A percentile compares a stretch with the other conserved stretches of the same genome.
Evolutionary conservation across 1,140 invertebrate species (phyloP).

Genomic region (Heliconius himera): DNA sequence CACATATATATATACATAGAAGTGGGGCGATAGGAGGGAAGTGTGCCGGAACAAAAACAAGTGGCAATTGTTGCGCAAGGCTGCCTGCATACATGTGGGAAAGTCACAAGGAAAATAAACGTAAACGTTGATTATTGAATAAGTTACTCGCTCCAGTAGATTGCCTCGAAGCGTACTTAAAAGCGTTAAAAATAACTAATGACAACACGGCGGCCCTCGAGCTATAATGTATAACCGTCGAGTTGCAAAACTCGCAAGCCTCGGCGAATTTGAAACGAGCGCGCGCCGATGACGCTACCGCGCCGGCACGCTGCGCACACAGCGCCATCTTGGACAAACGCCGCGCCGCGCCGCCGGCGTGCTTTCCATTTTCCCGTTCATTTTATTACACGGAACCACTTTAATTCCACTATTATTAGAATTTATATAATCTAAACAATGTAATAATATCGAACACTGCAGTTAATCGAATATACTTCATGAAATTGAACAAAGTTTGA

Average conservation of each 20-base stretch:
- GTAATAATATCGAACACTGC: neutral
- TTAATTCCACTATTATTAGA: slow-evolving; percentile 15
- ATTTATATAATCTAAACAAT: neutral
- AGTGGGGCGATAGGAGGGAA: slow-evolving; percentile 65
- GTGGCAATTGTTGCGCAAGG: slow-evolving; percentile 71
- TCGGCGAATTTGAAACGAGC: slow-evolving; percentile 74
- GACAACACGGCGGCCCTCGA: slow-evolving; percentile 69
- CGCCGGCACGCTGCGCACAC: slow-evolving; percentile 77
- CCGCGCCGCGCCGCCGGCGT: slow-evolving; percentile 61
- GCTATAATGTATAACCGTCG: slow-evolving; percentile 68
- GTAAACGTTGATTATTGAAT: slow-evolving; percentile 59
- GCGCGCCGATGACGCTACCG: slow-evolving; percentile 71
- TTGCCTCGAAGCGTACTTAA: slow-evolving; percentile 48
- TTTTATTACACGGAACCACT: slow-evolving; percentile 38
- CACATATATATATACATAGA: slow-evolving; percentile 24
- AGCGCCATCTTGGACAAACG: slow-evolving; percentile 74
- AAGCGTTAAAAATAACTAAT: slow-evolving; percentile 80
- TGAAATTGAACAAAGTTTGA: slow-evolving; percentile 16
- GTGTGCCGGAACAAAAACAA: slow-evolving; percentile 73
- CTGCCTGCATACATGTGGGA: slow-evolving; percentile 65
- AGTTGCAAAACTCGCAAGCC: slow-evolving; percentile 71
- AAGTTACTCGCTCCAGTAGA: slow-evolving; percentile 59
- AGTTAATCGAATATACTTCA: neutral
- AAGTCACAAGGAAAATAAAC: slow-evolving; percentile 74
- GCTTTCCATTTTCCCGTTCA: slow-evolving; percentile 67